These are phyloP conservation scores for Eupithecia tripunctaria DNA, from an alignment of 2,888 invertebrate genomes.

Conservation along the genomic window DNA sequence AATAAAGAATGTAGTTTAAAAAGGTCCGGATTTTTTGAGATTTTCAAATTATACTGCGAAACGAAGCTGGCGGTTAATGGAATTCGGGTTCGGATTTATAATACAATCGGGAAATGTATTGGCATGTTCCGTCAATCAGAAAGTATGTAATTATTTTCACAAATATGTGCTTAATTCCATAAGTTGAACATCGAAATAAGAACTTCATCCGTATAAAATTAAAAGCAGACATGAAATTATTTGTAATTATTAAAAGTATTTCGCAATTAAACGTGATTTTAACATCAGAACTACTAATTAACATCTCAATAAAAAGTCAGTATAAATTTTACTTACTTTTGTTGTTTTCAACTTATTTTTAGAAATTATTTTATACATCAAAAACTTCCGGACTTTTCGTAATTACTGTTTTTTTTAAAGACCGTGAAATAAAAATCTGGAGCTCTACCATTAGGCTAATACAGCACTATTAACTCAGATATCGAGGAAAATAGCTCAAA, in stretches of 20 bases:
- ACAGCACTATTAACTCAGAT: background rate
- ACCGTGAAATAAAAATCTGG: background rate
- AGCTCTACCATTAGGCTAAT: background rate
- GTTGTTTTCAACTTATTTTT: background rate
- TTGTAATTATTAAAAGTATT: background rate
- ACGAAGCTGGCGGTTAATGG: too few species aligned
- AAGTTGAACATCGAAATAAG: background rate
- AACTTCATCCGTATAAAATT: background rate
- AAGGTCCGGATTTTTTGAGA: too few species aligned
- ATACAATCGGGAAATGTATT: too few species aligned
- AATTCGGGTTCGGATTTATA: too few species aligned
- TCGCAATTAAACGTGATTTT: background rate
- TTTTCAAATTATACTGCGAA: too few species aligned
- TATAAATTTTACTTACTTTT: background rate
- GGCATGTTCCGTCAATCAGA: too few species aligned
- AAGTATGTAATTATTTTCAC: too few species aligned
- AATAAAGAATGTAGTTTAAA: too few species aligned
- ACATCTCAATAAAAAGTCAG: background rate
- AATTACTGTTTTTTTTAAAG: background rate
- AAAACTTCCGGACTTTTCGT: background rate
- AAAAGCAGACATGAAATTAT: background rate
- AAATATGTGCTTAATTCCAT: background rate
- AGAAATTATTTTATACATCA: background rate
- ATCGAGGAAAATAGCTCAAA: slow-evolving; percentile 2
- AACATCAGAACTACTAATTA: background rate